Conservation (phyloP, 2,113 vertebrate genomes). For the Nycticryphes semicollaris region DNA sequence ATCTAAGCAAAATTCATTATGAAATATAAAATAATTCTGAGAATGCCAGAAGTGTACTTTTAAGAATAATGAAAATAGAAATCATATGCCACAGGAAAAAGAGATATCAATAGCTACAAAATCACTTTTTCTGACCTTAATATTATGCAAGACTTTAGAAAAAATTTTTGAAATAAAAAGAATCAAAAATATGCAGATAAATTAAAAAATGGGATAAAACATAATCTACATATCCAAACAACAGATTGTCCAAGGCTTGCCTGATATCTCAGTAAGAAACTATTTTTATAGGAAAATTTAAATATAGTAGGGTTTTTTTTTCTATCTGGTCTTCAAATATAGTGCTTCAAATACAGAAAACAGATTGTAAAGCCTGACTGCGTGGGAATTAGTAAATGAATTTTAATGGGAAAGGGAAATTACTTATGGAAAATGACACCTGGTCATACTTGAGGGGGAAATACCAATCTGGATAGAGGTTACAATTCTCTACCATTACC, state of each 20-base stretch:
- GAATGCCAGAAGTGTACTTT: background rate
- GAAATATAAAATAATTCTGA: background rate
- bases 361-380: background rate
- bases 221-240: background rate
- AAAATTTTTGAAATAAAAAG: background rate
- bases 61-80: background rate
- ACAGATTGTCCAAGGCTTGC: background rate
- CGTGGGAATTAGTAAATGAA: background rate
- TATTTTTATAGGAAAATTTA: background rate
- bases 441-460: background rate
- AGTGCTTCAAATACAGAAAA: background rate
- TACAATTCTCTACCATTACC: background rate
- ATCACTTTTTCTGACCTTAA: background rate
- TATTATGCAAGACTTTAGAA: background rate
- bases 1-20: background rate
- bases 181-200: background rate
- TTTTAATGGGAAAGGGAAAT: background rate
- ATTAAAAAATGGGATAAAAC: background rate
- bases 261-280: background rate
- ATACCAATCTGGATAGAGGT: background rate
- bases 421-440: slow-evolving; percentile 5
- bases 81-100: background rate
- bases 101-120: background rate
- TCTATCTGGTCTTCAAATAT: background rate
- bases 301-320: background rate